phyloP scores from a whole-genome alignment of 2,797 vertebrate genomes.

The Lagorchestes hirsutus region DNA sequence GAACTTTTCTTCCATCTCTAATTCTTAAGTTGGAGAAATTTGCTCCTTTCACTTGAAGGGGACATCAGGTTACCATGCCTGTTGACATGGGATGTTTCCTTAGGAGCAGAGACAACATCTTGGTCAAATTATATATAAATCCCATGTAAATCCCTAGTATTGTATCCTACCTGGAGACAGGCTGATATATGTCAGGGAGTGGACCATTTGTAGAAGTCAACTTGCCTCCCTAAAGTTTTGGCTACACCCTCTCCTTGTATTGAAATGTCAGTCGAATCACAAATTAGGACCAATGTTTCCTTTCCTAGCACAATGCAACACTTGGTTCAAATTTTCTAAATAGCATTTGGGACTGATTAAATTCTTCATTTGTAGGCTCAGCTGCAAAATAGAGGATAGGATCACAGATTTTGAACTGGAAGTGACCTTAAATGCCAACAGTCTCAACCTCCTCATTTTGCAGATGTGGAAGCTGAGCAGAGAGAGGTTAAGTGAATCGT shows the following conservation, averaged over 20 bases:
- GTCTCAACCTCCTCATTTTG: neutral
- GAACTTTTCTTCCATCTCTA: neutral
- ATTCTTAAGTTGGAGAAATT: neutral
- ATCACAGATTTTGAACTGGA: neutral
- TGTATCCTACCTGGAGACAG: neutral
- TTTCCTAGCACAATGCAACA: neutral
- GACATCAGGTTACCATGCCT: neutral
- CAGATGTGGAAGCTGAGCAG: neutral
- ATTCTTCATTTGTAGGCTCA: neutral
- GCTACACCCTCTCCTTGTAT: neutral
- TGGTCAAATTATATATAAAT: neutral
- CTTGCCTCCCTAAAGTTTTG: neutral
- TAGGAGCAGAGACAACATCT: too few species aligned
- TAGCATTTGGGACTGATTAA: neutral
- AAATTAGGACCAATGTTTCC: neutral
- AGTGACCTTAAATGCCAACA: neutral
- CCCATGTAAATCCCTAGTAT: neutral
- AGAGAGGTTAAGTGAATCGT: neutral
- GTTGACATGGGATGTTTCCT: too few species aligned
- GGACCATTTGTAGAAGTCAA: neutral
- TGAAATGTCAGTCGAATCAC: neutral
- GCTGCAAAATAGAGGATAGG: neutral
- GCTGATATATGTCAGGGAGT: neutral
- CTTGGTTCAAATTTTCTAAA: neutral
- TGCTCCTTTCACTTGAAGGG: neutral